Evolutionary conservation across 2,888 invertebrate species (phyloP), one percentile per base, ranked within the genome.

Genomic region (Drosophila longiperda): DNA sequence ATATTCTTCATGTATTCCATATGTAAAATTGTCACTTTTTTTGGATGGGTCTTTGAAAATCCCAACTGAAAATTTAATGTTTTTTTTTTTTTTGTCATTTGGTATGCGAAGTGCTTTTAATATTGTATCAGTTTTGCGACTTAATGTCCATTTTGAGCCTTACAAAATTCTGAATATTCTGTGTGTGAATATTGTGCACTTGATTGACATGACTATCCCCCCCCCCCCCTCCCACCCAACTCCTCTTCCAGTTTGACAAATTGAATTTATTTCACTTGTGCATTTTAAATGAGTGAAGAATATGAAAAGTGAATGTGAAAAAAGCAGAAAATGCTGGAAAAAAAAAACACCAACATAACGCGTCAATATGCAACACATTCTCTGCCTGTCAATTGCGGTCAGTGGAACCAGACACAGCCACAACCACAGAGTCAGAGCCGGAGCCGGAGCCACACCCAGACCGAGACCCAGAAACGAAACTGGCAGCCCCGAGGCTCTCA

Each of bases 341-440:
- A 23, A 45, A 17, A 17, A 69, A 49, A 53, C 33, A n/a, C n/a
- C n/a, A 17, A 33, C 40, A 75, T 54, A 23, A 57, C 12, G 33
- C 34, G 34, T 48, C 34, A 36, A 45, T 34, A 26, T 40, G 26
- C 45, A 40, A 40, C 55, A 32, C 58, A 78, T 59, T 75, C 76
- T 45, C 45, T 15, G 67, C 17, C 34, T 76, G 80, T 79, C 85
- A 85, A 64, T 69, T 77, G 83, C 73, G 75, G 60, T 62, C 49
- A 40, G 8, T 23, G 17, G 17, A 36, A 1, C n/a, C 58, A 17
- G 55, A 12, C 15, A 2, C 23, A 34, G 20, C 36, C 1, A 20
- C 63, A 33, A 11, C 3, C 34, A 20, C 53, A 34, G 8, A 38
- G 26, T 26, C 26, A 26, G 26, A 26, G 26, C 4, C 20, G 20